Evolutionary conservation across 2,113 vertebrate genomes (phyloP).

Genomic region (Psilopsiagon aurifrons): DNA sequence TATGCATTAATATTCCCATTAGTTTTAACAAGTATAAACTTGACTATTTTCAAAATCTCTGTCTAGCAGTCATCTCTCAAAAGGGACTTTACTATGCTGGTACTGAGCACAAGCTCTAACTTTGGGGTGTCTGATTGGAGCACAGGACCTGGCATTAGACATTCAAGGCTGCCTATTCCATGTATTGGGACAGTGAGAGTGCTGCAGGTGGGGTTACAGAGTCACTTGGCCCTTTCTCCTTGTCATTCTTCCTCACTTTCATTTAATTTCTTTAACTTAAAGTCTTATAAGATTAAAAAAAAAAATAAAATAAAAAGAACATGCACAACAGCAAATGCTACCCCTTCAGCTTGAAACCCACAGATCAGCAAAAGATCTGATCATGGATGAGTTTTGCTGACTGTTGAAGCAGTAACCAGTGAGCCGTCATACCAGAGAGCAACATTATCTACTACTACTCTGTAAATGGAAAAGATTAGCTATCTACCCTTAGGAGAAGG

Average conservation of each 20-base stretch:
- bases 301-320: background rate
- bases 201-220: background rate
- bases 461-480: background rate
- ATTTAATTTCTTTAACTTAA: background rate
- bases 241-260: background rate
- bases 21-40: background rate
- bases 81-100: background rate
- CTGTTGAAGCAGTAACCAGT: background rate
- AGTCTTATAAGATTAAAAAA: background rate
- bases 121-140: background rate
- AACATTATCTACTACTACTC: background rate
- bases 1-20: background rate
- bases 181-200: fast-evolving
- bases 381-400: background rate
- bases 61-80: background rate
- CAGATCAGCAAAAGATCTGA: background rate
- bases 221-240: background rate
- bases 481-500: background rate
- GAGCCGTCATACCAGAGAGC: background rate
- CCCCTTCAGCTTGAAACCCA: background rate
- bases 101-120: background rate
- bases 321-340: no score
- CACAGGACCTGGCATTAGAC: background rate
- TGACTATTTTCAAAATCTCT: background rate
- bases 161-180: background rate